Percentiles rank a stretch among this genome's conserved stretches.
phyloP scores from a whole-genome alignment of 35 echinoderm and acorn worm species.

The Heliocidaris tuberculata region DNA sequence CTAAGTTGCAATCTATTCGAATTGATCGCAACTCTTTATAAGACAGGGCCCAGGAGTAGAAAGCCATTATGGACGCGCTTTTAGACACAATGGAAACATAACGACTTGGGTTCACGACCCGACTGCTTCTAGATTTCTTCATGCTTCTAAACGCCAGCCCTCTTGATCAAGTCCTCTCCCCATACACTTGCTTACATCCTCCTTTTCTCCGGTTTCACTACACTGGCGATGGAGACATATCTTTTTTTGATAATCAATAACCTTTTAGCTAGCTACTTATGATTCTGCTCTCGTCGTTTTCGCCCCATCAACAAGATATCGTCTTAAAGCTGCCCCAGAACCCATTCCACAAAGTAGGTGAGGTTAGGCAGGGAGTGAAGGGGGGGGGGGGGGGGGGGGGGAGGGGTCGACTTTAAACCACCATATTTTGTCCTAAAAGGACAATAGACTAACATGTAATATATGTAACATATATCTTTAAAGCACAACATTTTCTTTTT shows the following conservation, averaged over 20 bases:
- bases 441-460: no score
- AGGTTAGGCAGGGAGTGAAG: background rate
- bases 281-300: background rate
- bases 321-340: background rate
- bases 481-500: no score
- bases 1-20: no score
- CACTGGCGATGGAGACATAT: background rate
- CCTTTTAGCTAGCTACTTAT: background rate
- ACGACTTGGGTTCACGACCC: background rate
- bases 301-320: background rate
- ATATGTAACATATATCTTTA: no score
- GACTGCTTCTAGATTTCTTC: background rate
- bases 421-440: no score
- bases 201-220: background rate
- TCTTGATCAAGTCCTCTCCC: background rate
- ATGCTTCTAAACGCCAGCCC: background rate
- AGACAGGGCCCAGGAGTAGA: background rate
- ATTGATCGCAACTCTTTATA: no score
- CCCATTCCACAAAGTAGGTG: background rate
- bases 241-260: slow-evolving; percentile 19
- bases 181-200: background rate
- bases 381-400: background rate
- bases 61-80: background rate
- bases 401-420: no score
- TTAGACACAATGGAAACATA: background rate